A percentile compares a stretch with the other conserved stretches of the same genome.
phyloP scores from a whole-genome alignment of 2,888 invertebrate species.

The Cantharis rustica region DNA sequence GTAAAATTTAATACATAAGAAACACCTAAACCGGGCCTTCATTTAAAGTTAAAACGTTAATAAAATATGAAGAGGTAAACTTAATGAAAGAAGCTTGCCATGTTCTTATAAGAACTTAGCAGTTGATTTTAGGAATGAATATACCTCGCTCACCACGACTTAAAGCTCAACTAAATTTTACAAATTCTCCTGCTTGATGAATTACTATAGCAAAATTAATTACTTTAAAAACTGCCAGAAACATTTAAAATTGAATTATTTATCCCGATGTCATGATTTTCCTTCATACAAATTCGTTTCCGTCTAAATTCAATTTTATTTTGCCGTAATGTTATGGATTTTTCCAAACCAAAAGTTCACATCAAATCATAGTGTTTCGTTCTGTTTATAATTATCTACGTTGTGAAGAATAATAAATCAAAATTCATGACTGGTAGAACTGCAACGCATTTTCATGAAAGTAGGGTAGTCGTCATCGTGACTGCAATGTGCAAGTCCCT shows the following conservation, averaged over 20 bases:
- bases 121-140: not conserved
- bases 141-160: not conserved
- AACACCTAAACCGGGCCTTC: not conserved
- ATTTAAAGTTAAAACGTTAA: not conserved
- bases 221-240: not conserved
- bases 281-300: not conserved
- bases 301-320: not conserved
- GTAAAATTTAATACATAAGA: not conserved
- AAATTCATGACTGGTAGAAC: not conserved
- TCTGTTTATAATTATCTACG: not conserved
- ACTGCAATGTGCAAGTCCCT: not conserved
- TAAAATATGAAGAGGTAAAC: not conserved
- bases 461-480: not conserved
- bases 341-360: not conserved
- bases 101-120: not conserved
- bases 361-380: not conserved
- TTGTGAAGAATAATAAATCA: not conserved
- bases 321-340: not conserved
- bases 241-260: not conserved
- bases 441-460: not conserved
- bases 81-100: conserved; percentile 2
- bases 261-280: not conserved
- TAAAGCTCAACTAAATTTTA: not conserved
- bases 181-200: not conserved
- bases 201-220: not conserved